Percentiles rank a stretch among this genome's conserved stretches.
These are phyloP conservation scores for Varroa destructor DNA, from an alignment of 1,140 invertebrate genomes.

Conservation along the genomic window DNA sequence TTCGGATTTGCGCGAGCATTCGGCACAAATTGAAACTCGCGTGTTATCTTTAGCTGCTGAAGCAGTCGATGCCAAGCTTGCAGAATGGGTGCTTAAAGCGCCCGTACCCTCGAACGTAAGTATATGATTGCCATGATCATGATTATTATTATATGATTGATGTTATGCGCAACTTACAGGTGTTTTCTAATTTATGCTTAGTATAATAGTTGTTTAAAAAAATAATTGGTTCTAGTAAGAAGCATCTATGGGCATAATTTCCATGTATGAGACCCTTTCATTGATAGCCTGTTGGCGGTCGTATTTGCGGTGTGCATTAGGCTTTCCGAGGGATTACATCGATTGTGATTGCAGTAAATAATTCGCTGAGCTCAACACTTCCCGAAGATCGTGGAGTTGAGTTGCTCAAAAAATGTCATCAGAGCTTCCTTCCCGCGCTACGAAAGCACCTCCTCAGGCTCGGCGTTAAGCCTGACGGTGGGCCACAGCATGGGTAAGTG, in stretches of 20 bases:
- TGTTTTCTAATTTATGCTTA: too few species aligned
- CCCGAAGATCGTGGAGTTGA: conserved; percentile 51
- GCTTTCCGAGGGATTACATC: conserved; percentile 40
- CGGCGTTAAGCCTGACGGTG: conserved; percentile 83
- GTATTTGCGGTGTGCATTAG: conserved; percentile 31
- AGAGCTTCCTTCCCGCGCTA: conserved; percentile 70
- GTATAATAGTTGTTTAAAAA: too few species aligned
- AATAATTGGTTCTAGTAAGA: too few species aligned
- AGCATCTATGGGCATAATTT: conserved; percentile 41
- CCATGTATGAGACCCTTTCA: conserved; percentile 75
- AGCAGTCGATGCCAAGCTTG: conserved; percentile 27
- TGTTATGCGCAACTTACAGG: too few species aligned
- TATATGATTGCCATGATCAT: conserved; percentile 62
- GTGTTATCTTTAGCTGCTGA: conserved; percentile 16
- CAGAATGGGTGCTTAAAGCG: conserved; percentile 76
- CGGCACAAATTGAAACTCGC: conserved; percentile 14
- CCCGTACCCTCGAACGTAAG: conserved; percentile 86
- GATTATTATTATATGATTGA: too few species aligned
- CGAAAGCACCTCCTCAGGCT: conserved; percentile 66
- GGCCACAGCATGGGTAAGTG: conserved; percentile 74
- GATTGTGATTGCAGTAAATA: conserved; percentile 39
- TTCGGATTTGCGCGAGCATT: conserved; percentile 7
- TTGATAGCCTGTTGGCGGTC: conserved; percentile 54
- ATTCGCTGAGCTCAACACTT: conserved; percentile 54
- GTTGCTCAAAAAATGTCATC: conserved; percentile 70